Conservation (phyloP, 2,113 vertebrate genomes). For the Stigmatopora argus region DNA sequence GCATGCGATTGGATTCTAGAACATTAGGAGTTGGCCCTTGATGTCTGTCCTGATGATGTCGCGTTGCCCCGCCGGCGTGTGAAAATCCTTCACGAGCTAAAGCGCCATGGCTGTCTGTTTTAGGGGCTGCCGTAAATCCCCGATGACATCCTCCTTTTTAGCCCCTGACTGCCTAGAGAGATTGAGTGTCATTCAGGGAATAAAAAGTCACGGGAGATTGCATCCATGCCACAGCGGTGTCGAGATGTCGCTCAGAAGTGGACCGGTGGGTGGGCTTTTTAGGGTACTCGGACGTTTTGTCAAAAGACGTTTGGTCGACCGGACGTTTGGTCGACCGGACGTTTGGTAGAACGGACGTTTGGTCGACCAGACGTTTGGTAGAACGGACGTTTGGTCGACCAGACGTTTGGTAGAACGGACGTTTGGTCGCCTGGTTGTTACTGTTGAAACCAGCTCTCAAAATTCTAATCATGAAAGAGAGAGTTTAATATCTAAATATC, state of each 20-base stretch:
- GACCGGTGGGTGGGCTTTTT: background rate
- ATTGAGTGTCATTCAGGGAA: constrained; percentile 25
- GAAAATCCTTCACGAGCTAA: constrained; percentile 45
- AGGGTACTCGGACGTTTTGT: too few relatives aligned
- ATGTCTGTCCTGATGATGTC: constrained; percentile 63
- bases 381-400: too few relatives aligned
- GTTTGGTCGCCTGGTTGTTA: too few relatives aligned
- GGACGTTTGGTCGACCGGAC: too few relatives aligned
- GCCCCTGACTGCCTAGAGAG: constrained; percentile 22
- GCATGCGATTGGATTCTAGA: constrained; percentile 67
- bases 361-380: too few relatives aligned
- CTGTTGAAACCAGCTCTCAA: too few relatives aligned
- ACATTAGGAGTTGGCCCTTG: constrained; percentile 43
- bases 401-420: too few relatives aligned
- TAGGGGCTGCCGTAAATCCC: constrained; percentile 52
- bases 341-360: too few relatives aligned
- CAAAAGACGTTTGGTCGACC: too few relatives aligned
- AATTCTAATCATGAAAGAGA: too few relatives aligned
- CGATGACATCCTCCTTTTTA: constrained; percentile 52
- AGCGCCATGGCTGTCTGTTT: constrained; percentile 50
- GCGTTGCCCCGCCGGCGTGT: constrained; percentile 66
- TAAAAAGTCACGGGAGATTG: constrained; percentile 27
- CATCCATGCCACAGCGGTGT: constrained; percentile 46
- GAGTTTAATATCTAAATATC: too few relatives aligned
- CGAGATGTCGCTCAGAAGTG: background rate